Percentiles rank a stretch among this genome's conserved stretches.
Conservation (phyloP, 2,113 vertebrate species). For the Perca fluviatilis region DNA sequence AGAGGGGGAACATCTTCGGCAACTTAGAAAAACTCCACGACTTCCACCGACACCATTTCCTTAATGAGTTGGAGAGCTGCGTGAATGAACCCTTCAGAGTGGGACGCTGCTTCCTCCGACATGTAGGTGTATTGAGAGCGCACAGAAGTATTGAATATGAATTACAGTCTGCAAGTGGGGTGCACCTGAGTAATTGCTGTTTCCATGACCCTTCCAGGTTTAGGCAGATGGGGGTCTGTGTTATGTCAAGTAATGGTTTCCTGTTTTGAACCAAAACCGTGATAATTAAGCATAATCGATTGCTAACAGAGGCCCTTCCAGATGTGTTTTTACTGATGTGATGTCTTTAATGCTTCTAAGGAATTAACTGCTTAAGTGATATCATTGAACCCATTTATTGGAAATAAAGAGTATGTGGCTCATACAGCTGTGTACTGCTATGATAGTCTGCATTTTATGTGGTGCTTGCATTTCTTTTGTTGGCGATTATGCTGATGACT, state of each 20-base stretch:
- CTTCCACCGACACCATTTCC: slow-evolving; percentile 85
- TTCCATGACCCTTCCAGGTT: slow-evolving; percentile 1
- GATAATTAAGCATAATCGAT: background rate
- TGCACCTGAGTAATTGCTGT: background rate
- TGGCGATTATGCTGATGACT: background rate
- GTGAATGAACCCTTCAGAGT: slow-evolving; percentile 79
- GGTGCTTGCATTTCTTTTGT: background rate
- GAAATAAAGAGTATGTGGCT: background rate
- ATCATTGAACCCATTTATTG: background rate
- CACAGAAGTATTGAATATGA: background rate
- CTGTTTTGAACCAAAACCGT: background rate
- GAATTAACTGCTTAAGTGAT: background rate
- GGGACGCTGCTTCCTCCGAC: slow-evolving; percentile 84
- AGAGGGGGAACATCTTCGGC: slow-evolving; percentile 84
- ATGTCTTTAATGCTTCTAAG: background rate
- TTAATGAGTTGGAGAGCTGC: slow-evolving; percentile 82
- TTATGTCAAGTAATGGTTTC: background rate
- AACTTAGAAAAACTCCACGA: slow-evolving; percentile 87
- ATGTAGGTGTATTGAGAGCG: slow-evolving; percentile 70
- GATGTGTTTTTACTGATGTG: slow-evolving; percentile 16
- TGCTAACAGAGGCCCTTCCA: background rate
- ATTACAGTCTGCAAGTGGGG: background rate
- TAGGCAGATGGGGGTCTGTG: background rate
- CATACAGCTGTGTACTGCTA: background rate
- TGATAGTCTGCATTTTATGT: background rate